These are phyloP conservation scores for Aphelocoma coerulescens DNA, from an alignment of 2,113 vertebrate genomes.

Conservation along the genomic window DNA sequence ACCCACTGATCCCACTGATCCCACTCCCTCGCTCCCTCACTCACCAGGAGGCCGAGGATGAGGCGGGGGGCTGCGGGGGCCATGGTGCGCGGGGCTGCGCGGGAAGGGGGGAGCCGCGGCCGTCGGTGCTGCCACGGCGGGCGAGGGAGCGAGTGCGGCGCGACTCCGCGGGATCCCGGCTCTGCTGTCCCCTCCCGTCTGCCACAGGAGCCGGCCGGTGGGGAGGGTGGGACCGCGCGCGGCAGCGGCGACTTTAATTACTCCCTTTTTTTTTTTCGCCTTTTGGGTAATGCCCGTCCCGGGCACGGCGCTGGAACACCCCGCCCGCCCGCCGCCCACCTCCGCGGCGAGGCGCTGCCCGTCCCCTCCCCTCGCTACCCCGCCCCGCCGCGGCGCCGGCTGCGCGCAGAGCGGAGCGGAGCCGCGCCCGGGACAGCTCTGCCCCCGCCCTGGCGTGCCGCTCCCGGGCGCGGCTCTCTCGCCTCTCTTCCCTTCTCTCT, in stretches of 20 bases:
- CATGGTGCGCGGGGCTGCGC: slow-evolving; percentile 35
- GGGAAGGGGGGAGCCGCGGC: neutral
- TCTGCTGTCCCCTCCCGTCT: slow-evolving; percentile 27
- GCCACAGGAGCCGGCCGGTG: neutral
- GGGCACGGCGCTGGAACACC: neutral
- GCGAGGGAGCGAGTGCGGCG: neutral
- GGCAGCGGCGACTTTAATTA: slow-evolving; percentile 35
- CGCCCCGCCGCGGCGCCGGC: neutral
- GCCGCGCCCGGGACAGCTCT: neutral
- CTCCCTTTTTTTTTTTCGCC: neutral
- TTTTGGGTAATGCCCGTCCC: neutral
- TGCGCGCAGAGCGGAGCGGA: neutral
- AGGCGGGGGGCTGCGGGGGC: slow-evolving; percentile 31
- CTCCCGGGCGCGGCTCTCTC: neutral
- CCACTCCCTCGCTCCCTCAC: neutral
- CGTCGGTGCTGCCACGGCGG: neutral
- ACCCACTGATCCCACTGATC: neutral
- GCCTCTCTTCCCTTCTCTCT: neutral
- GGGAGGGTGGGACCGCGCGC: slow-evolving; percentile 28
- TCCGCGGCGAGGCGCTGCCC: neutral
- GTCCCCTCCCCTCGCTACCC: neutral
- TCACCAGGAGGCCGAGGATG: slow-evolving; percentile 68
- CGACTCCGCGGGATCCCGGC: neutral
- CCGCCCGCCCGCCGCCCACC: neutral
- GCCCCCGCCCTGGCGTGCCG: neutral